Evolutionary conservation across 1,140 invertebrate genomes (phyloP), one percentile per base, ranked within the genome.

Genomic region (Chionoecetes opilio): DNA sequence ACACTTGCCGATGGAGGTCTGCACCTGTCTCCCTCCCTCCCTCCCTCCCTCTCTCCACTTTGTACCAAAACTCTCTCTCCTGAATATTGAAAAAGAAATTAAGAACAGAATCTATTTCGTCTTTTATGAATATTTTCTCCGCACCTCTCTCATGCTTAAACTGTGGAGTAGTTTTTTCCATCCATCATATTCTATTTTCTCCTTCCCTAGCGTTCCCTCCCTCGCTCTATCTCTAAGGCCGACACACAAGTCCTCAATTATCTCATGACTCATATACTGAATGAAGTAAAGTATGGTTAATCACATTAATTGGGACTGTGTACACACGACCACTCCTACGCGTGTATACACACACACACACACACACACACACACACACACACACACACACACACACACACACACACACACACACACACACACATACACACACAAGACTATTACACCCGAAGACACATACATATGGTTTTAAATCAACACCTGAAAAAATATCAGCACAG

Each of bases 301-400:
- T 93, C 92, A 93, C 82, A 93, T 93, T 93, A 93, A 93, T 93
- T 86, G 84, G 14, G 82, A n/a, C 92, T 53, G 38, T 53, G 41
- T 29, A 75, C 53, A 75, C 38, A 32, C 89, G 34, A 29, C 31
- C 53, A 41, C 89, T 9, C 31, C 32, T n/a, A 82, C 32, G 34
- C 32, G 21, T 31, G 26, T 75, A 31, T 17, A 6, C 29, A 86
- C 82, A 85, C 91, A 38, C 5, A 41, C 82, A 38, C 82, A 93
- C 31, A 26, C 37, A 93, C 34, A 84, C 91, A 93, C 91, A 93
- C 82, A 93, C 91, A 85, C 31, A 82, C 38, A 91, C 89, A 32
- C 34, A 63, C 34, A 63, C 34, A 75, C 46, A 91, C 26, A 90
- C 88, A 90, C 88, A 91, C 34, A 91, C 34, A 91, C 63, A 75